Conservation (phyloP, 2,888 invertebrate genomes). For the Pseudococcus longispinus region DNA sequence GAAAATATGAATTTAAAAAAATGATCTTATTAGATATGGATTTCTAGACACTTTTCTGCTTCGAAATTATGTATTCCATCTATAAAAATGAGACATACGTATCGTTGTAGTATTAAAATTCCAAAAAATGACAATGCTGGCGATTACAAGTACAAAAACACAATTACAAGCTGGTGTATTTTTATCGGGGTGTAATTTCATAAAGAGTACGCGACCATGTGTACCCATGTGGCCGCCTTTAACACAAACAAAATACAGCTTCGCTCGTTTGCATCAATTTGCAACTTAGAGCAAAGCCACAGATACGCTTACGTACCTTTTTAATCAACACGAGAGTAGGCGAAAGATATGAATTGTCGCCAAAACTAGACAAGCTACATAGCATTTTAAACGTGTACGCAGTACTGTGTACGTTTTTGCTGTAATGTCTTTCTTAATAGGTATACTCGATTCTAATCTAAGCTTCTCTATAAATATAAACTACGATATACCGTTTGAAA, state of each 20-base stretch:
- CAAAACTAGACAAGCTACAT: conserved; percentile 34
- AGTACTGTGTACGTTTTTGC: neutral
- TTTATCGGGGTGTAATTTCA: neutral
- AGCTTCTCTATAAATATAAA: conserved; percentile 46
- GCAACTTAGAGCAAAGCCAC: neutral
- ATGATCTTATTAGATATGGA: too few species aligned
- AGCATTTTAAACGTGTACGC: neutral
- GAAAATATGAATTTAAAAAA: too few species aligned
- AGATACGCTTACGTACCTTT: neutral
- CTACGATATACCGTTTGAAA: neutral
- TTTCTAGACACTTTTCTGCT: too few species aligned
- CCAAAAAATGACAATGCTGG: too few species aligned
- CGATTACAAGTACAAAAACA: too few species aligned
- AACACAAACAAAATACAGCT: neutral
- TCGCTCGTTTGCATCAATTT: neutral
- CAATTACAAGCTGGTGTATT: too few species aligned
- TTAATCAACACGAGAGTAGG: neutral
- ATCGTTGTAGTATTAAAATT: too few species aligned
- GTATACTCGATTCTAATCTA: conserved; percentile 28
- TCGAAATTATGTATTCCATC: too few species aligned
- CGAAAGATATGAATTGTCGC: conserved; percentile 38
- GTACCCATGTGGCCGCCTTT: neutral
- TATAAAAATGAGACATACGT: too few species aligned
- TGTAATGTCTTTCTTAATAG: conserved; percentile 34
- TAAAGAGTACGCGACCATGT: neutral